Percentiles rank a stretch among this genome's conserved stretches.
Conservation (phyloP, 1,140 invertebrate species). For the Drosophila gunungcola region DNA sequence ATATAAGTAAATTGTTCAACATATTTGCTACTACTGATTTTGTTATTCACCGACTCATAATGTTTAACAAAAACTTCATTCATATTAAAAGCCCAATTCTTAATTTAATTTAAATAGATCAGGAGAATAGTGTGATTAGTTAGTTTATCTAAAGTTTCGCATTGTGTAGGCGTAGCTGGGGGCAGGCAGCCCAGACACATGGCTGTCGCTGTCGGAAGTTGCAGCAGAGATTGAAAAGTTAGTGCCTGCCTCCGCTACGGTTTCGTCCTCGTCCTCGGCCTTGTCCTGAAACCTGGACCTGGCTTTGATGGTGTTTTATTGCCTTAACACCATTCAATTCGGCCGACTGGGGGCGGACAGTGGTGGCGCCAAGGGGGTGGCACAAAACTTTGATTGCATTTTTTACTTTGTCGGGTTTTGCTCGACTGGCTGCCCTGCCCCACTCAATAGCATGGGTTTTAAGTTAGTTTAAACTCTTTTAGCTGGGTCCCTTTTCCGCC, state of each 20-base stretch:
- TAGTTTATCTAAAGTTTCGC: conserved; percentile 5
- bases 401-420: conserved; percentile 34
- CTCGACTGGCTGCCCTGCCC: conserved; percentile 5
- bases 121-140: neutral
- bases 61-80: too few relatives aligned
- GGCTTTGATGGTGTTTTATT: conserved; percentile 75
- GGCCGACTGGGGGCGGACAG: conserved; percentile 4
- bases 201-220: conserved; percentile 56
- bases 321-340: conserved; percentile 69
- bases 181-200: conserved; percentile 19
- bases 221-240: conserved; percentile 78
- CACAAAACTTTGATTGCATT: conserved; percentile 81
- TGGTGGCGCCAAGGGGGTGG: neutral
- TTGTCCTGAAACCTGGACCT: conserved; percentile 13
- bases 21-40: too few relatives aligned
- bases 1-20: too few relatives aligned
- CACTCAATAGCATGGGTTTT: conserved; percentile 47
- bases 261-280: conserved; percentile 9
- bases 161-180: neutral
- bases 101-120: neutral
- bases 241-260: conserved; percentile 24
- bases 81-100: too few relatives aligned
- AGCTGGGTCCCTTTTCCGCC: conserved; percentile 1
- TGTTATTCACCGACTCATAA: too few relatives aligned
- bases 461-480: conserved; percentile 72